A percentile compares a stretch with the other conserved stretches of the same genome.
These are phyloP conservation scores for Epinephelus coioides DNA, from an alignment of 2,797 vertebrate genomes.

Conservation along the genomic window DNA sequence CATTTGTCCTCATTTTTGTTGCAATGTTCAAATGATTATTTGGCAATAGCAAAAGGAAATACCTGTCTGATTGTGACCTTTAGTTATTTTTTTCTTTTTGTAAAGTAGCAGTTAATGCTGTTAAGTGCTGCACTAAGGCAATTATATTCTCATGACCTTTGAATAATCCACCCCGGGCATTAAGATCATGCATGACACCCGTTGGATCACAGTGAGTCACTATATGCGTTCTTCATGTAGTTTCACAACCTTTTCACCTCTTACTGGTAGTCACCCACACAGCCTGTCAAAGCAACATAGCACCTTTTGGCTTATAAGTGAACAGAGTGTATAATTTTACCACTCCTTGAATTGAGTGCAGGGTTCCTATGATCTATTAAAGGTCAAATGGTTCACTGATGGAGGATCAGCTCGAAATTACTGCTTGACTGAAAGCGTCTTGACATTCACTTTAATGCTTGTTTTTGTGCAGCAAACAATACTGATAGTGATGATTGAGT, in stretches of 20 bases:
- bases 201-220: slow-evolving; percentile 8
- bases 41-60: not conserved
- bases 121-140: not conserved
- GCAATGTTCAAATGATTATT: not conserved
- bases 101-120: not conserved
- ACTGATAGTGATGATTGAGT: not conserved
- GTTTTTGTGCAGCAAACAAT: not conserved
- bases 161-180: slow-evolving; percentile 4
- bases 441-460: not conserved
- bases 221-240: not conserved
- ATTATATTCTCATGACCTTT: slow-evolving; percentile 41
- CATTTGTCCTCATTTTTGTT: not conserved
- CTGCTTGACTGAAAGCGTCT: not conserved
- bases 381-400: slow-evolving; percentile 17
- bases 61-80: slow-evolving; percentile 7
- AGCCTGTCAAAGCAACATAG: not conserved
- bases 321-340: not conserved
- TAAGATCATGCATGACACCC: not conserved
- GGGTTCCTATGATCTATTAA: not conserved
- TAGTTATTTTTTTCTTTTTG: not conserved
- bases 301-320: not conserved
- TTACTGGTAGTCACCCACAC: not conserved
- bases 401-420: not conserved
- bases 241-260: not conserved
- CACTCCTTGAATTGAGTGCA: not conserved